Evolutionary conservation across 2,797 vertebrate genomes (phyloP).

Genomic region (Furcifer pardalis): DNA sequence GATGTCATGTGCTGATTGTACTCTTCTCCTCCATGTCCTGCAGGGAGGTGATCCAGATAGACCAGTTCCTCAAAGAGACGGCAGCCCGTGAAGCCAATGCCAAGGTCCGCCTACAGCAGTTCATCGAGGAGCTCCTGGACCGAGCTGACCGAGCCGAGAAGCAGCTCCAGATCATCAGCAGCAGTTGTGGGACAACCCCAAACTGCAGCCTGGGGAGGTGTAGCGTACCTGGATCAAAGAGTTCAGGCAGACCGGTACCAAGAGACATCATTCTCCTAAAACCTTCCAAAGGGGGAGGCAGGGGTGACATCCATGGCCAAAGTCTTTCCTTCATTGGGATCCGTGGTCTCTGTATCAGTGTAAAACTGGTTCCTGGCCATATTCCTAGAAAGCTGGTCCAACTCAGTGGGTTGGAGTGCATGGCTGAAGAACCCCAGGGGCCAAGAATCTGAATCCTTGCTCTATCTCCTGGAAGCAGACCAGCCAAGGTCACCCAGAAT

Average conservation of each 20-base stretch:
- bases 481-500: too few relatives aligned
- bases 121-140: slow-evolving; percentile 98
- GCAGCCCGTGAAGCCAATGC: slow-evolving; percentile 95
- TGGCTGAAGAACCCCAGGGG: too few relatives aligned
- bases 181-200: slow-evolving; percentile 94
- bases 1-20: rapidly evolving
- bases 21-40: neutral
- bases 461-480: too few relatives aligned
- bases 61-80: slow-evolving; percentile 97
- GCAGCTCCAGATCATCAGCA: slow-evolving; percentile 98
- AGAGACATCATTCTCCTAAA: neutral
- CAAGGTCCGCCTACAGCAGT: slow-evolving; percentile 96
- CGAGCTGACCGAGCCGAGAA: slow-evolving; percentile 95
- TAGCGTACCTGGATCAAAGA: slow-evolving; percentile 86
- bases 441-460: too few relatives aligned
- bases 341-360: neutral
- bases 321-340: neutral
- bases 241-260: slow-evolving; percentile 79
- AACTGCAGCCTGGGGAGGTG: slow-evolving; percentile 92
- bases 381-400: too few relatives aligned
- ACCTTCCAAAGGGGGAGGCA: neutral
- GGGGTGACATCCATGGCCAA: neutral
- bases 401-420: too few relatives aligned
- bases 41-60: slow-evolving; percentile 97
- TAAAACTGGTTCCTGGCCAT: too few relatives aligned